Conservation (phyloP, 2,888 invertebrate genomes). For the Pristionchus japonicus region DNA sequence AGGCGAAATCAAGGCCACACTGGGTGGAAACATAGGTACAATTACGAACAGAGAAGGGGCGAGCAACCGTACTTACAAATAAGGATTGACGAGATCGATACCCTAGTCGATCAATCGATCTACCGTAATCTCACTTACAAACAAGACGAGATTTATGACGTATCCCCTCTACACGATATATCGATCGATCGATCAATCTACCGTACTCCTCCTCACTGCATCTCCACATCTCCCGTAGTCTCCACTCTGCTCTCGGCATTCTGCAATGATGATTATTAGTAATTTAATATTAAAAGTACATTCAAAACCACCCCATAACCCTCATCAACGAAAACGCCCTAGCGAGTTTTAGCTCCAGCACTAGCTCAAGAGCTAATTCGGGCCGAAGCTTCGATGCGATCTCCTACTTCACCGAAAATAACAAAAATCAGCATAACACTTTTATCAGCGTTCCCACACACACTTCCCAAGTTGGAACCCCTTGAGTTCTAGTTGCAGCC, state of each 20-base stretch:
- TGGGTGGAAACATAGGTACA: neutral
- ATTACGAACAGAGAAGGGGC: neutral
- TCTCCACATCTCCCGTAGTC: neutral
- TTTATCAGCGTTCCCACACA: too few relatives aligned
- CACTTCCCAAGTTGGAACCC: too few relatives aligned
- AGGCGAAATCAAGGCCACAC: neutral
- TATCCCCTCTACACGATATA: neutral
- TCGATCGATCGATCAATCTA: slow-evolving; percentile 10
- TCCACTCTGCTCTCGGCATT: neutral
- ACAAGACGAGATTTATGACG: neutral
- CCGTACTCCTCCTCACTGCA: neutral
- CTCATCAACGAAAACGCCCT: too few relatives aligned
- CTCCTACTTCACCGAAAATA: neutral
- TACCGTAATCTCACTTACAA: neutral
- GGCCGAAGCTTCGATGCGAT: too few relatives aligned
- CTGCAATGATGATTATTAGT: neutral
- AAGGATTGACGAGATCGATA: too few relatives aligned
- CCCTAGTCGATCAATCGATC: neutral
- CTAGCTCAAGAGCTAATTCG: neutral
- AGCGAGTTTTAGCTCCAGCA: neutral
- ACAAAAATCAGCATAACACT: too few relatives aligned
- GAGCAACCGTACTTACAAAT: neutral
- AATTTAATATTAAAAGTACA: neutral
- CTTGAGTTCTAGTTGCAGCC: too few relatives aligned
- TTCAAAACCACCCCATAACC: too few relatives aligned